Base-by-base conservation (phyloP, 2,113 vertebrate species). In the Erpornis zantholeuca region DNA sequence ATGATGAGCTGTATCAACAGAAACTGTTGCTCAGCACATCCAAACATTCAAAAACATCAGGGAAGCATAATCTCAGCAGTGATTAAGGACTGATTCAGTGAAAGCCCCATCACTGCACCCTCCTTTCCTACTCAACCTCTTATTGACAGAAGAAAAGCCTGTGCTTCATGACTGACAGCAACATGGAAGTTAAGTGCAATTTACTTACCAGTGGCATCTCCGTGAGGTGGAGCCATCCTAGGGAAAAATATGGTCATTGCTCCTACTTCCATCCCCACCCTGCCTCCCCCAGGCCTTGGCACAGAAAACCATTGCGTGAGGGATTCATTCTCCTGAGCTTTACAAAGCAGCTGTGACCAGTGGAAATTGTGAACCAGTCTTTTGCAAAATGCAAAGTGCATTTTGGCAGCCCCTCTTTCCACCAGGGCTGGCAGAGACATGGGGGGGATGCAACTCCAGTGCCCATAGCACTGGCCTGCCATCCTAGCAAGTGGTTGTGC, bases 101-200 rank as follows among this genome's bases (percentile, higher is more conserved):
- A 95, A 90, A 90, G 27, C 59, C 53, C 52, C 42, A 24, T 45
- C 82, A 40, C 68, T 85, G 24, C 59, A 42, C 80, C 44, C 36
- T 90, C 36, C 63, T 82, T 77, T 65, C 42, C 35, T 45, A 12
- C 35, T 78, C 16, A 1, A 52, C 56, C 66, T 90, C 93, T 72
- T 80, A 77, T 57, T 23, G 27, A 61, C 76, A 89, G 61, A 94
- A 80, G 75, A 92, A 96, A 95, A 93, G 66, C 72, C 66, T 57
- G 36, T 57, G 40, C 60, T 89, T 89, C 82, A 10, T 75, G 77
- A 94, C 66, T 94, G 94, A 92, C 90, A 92, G 76, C 2, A 3
- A 70, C 70, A 78, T 89, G 56, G 70, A 87, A 90, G 77, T 84
- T 92, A 93, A 91, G 75, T 88, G 89, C 80, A 94, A 76, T 91